Base-by-base conservation (phyloP, 2,888 invertebrate species). In the Dryadula phaetusa region DNA sequence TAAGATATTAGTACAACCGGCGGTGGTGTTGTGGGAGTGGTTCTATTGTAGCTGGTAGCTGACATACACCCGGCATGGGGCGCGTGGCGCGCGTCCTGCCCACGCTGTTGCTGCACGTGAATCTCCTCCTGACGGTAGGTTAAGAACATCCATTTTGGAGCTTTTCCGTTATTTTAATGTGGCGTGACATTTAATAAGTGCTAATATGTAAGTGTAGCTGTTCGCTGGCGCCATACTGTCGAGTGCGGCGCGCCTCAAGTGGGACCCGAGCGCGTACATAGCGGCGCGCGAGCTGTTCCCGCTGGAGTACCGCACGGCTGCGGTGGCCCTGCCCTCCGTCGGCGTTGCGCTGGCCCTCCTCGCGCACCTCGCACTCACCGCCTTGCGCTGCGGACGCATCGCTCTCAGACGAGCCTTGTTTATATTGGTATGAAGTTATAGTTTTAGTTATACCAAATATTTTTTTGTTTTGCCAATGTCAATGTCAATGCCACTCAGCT, bases 231-330 rank as follows among this genome's bases (percentile, higher is more conserved):
- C 84, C 47, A 79, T 76, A 44, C 77, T 90, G 75, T 80, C 79
- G 72, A 79, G 83, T 72, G 84, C 84, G 72, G 89, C 87, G 77
- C 88, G 91, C 14, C 82, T 90, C 47, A 82, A 81, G 79, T 90
- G 89, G 90, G 91, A 91, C 80, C 90, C 91, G 46, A 82, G 77
- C 76, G 79, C 84, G 76, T 90, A 90, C 66, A 72, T 67, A 67
- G 71, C 72, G 53, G 66, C 75, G 54, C 77, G 78, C 53, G 77
- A 75, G 72, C 54, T 76, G 66, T 74, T 78, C 64, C 76, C 78
- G 53, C 64, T 20, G 7, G 77, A 76, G 70, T 74, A 73, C 72
- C 53, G 61, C 53, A 58, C 46, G 82, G 83, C 82, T 79, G 83
- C 82, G 76, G 82, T 34, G 16, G 56, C 60, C 64, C 71, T 74